phyloP scores from a whole-genome alignment of 2,797 vertebrate species.

The Rhinella marina region DNA sequence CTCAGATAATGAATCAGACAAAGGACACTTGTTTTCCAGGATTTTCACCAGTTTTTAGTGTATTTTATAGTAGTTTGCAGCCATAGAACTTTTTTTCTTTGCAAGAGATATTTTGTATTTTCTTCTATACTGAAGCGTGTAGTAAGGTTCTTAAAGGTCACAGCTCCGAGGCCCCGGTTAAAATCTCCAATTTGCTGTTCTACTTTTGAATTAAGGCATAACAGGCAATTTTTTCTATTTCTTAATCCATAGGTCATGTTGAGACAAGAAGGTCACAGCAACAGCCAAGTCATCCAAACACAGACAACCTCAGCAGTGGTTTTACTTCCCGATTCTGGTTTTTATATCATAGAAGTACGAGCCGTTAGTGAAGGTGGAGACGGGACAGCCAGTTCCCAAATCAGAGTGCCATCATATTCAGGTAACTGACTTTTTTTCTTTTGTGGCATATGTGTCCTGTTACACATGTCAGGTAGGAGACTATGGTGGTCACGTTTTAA shows the following conservation, averaged over 20 bases:
- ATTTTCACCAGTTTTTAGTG: background rate
- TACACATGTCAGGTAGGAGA: background rate
- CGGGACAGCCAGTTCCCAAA: conserved; percentile 86
- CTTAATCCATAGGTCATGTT: conserved; percentile 82
- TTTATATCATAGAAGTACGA: conserved; percentile 92
- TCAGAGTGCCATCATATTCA: conserved; percentile 90
- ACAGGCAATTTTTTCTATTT: conserved; percentile 56
- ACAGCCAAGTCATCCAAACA: conserved; percentile 91
- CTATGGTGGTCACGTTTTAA: background rate
- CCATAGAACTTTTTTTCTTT: background rate
- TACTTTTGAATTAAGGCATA: conserved; percentile 52
- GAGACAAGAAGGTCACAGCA: conserved; percentile 89
- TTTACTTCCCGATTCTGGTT: conserved; percentile 88
- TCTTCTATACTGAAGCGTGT: conserved; percentile 38
- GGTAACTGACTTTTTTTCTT: conserved; percentile 71
- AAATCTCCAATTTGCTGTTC: conserved; percentile 55
- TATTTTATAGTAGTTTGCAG: background rate
- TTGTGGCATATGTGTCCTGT: no score
- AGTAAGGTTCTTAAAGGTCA: conserved; percentile 46
- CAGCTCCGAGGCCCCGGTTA: conserved; percentile 27
- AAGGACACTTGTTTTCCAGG: background rate
- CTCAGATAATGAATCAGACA: background rate
- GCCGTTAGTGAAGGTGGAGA: conserved; percentile 93
- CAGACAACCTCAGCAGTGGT: conserved; percentile 89
- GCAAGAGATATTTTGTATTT: conserved; percentile 15